Percentiles rank a stretch among this genome's conserved stretches.
These are phyloP conservation scores for Serrognathus titanus DNA, from an alignment of 2,888 invertebrate species.

Conservation along the genomic window DNA sequence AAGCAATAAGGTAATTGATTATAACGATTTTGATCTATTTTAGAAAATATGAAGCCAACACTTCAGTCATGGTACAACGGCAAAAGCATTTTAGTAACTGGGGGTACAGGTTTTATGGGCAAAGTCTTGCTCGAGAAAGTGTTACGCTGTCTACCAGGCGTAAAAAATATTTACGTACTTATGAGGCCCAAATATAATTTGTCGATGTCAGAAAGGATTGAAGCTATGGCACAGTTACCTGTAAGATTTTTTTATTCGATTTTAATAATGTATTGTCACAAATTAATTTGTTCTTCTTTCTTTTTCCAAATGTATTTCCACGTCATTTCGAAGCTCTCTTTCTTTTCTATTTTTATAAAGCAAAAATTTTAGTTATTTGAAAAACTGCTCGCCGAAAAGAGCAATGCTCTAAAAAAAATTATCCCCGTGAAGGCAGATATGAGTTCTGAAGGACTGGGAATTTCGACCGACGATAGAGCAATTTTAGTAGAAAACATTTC, in stretches of 20 bases:
- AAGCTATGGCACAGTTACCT: conserved; percentile 49
- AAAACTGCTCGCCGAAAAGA: conserved; percentile 53
- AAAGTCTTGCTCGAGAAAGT: conserved; percentile 75
- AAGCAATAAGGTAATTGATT: too few species aligned
- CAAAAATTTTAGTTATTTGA: conserved; percentile 53
- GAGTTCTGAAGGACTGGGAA: conserved; percentile 41
- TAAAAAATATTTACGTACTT: conserved; percentile 62
- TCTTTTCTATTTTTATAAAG: background rate
- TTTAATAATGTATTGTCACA: too few species aligned
- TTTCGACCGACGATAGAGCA: conserved; percentile 55
- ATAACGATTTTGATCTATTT: too few species aligned
- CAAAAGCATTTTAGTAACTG: conserved; percentile 67
- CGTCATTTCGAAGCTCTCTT: background rate
- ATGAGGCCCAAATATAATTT: conserved; percentile 68
- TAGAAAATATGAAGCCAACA: background rate
- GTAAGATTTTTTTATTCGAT: conserved; percentile 33
- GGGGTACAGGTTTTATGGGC: conserved; percentile 76
- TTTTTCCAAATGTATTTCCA: too few species aligned
- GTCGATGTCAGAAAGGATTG: conserved; percentile 56
- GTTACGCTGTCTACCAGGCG: conserved; percentile 61
- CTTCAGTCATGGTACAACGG: conserved; percentile 55
- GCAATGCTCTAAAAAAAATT: conserved; percentile 61
- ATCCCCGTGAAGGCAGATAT: conserved; percentile 62
- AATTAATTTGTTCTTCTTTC: too few species aligned
- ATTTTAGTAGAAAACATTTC: conserved; percentile 51